Base-by-base conservation (phyloP, 2,888 invertebrate species). In the Nymphalis polychloros region DNA sequence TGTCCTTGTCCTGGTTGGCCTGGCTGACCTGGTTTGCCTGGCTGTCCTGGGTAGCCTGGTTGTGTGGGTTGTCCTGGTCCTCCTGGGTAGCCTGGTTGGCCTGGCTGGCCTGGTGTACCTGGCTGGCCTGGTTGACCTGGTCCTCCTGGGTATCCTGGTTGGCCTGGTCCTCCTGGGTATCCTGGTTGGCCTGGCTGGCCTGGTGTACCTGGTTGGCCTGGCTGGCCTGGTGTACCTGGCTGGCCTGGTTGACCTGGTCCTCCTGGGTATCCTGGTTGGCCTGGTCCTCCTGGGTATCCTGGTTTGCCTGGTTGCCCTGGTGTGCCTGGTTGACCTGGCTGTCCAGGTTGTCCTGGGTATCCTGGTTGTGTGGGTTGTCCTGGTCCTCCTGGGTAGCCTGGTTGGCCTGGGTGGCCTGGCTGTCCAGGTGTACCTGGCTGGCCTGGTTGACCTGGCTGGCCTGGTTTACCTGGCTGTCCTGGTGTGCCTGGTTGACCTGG, bases 11-110 rank as follows among this genome's bases (percentile, higher is more conserved):
- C 77, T 27, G 76, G 74, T 46, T 69, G 66, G 17, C 78, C 79
- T 20, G 76, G 75, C 20, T 72, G 59, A 7, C 76, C 77, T 64
- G 66, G 65, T 5, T 60, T 31, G 7, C 75, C 76, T 6, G 75
- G 74, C 19, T 73, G 57, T 8, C 76, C 74, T 16, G 73, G 73
- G 17, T 66, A 23, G 1, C 70, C 77, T 47, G 73, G 73, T 50
- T 68, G 59, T 2, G 52, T 72, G 41, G 72, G 68, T 63, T 65
- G 69, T 66, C 77, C 81, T 89, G 77, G 93, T 1, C 72, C 59
- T 2, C 77, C n/a, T n/a, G n/a, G n/a, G n/a, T n/a, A n/a, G n/a
- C n/a, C 82, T 2, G 84, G 80, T 23, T 72, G 50, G 6, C 77
- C 79, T 10, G 80, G 79, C 1, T 70, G 47, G 0, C 69, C 70